Percentiles rank a stretch among this genome's conserved stretches.
phyloP scores from a whole-genome alignment of 1,140 invertebrate genomes.

The Drosophila tristis region DNA sequence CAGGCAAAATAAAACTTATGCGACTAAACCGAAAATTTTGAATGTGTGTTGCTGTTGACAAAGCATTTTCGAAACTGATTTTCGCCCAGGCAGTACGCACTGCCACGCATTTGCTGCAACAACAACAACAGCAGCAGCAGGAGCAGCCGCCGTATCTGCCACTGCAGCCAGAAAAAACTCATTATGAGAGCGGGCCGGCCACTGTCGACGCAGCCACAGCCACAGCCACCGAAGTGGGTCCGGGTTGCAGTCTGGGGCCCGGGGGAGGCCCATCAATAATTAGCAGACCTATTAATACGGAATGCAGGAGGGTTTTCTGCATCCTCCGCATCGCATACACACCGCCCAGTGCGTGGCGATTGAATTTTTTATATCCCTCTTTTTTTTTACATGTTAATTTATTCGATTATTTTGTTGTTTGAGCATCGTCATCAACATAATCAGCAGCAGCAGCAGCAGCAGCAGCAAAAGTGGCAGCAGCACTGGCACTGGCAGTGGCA shows the following conservation, averaged over 20 bases:
- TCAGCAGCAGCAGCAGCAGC: conserved; percentile 42
- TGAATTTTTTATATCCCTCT: conserved; percentile 48
- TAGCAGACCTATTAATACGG: conserved; percentile 69
- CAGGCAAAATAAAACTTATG: conserved; percentile 75
- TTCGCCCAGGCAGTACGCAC: conserved; percentile 39
- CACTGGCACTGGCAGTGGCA: neutral
- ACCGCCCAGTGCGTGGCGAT: conserved; percentile 48
- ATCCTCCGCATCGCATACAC: neutral
- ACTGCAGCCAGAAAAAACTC: conserved; percentile 57
- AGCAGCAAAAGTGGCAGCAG: conserved; percentile 9
- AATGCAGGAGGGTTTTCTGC: conserved; percentile 7
- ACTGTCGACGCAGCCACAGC: conserved; percentile 21
- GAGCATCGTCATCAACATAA: conserved; percentile 66
- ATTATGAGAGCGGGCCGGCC: conserved; percentile 49
- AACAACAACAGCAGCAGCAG: conserved; percentile 19
- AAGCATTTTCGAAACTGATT: conserved; percentile 83
- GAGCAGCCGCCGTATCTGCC: conserved; percentile 6
- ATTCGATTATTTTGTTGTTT: conserved; percentile 75
- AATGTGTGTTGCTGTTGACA: conserved; percentile 82
- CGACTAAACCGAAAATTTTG: conserved; percentile 82
- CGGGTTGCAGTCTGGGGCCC: conserved; percentile 11
- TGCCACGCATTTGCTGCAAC: conserved; percentile 50
- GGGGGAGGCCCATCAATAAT: conserved; percentile 57
- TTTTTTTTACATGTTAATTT: conserved; percentile 59
- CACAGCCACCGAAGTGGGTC: conserved; percentile 39